These are phyloP conservation scores for Eulithis testata DNA, from an alignment of 2,888 invertebrate genomes.

Conservation along the genomic window DNA sequence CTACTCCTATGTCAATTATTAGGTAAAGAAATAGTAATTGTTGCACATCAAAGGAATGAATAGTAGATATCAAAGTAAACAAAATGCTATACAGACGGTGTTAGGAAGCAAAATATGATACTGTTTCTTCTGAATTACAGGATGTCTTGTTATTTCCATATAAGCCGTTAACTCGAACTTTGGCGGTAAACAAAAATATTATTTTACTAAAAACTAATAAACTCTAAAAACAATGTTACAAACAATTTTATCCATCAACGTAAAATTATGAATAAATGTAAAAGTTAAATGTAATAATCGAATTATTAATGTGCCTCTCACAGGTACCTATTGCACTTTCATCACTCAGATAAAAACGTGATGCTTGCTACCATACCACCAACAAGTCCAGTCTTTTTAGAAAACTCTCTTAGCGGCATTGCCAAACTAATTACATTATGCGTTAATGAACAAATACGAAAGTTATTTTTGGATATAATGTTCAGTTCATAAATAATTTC, in stretches of 20 bases:
- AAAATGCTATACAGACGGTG: conserved; percentile 1
- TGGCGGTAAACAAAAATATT: conserved; percentile 66
- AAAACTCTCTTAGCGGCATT: conserved; percentile 25
- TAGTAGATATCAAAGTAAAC: conserved; percentile 9
- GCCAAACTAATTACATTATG: conserved; percentile 24
- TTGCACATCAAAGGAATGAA: conserved; percentile 34
- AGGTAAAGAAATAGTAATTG: conserved; percentile 22
- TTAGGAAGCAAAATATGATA: conserved; percentile 19
- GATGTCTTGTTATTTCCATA: conserved; percentile 32
- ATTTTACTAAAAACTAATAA: conserved; percentile 68
- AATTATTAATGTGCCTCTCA: conserved; percentile 28
- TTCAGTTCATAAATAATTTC: conserved; percentile 15
- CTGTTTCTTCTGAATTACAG: conserved; percentile 20
- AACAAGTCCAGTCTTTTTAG: conserved; percentile 36
- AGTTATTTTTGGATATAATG: neutral
- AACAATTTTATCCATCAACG: conserved; percentile 75
- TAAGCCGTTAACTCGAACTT: conserved; percentile 55
- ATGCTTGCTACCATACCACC: conserved; percentile 23
- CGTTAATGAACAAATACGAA: conserved; percentile 11
- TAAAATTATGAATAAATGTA: conserved; percentile 61
- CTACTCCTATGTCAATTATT: conserved; percentile 12
- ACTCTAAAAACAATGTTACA: conserved; percentile 68
- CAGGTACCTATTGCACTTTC: conserved; percentile 15
- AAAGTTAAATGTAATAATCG: conserved; percentile 52
- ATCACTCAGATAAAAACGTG: conserved; percentile 21